Evolutionary conservation across 2,888 invertebrate species (phyloP).

Genomic region (Sarcophaga variegata): DNA sequence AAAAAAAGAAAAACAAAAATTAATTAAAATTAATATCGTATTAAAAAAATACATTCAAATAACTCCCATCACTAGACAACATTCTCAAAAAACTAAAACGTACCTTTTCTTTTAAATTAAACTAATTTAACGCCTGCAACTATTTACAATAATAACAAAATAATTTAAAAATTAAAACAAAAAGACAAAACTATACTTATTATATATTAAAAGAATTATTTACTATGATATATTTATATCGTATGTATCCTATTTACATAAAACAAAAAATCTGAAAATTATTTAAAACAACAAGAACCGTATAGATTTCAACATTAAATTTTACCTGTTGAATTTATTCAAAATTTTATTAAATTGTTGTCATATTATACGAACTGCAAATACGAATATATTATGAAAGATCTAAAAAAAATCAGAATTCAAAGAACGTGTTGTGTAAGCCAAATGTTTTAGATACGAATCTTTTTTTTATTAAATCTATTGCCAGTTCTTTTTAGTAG

Average conservation of each 20-base stretch:
- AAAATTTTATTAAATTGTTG: conserved; percentile 67
- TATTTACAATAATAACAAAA: conserved; percentile 10
- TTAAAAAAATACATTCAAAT: conserved; percentile 19
- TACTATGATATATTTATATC: conserved; percentile 29
- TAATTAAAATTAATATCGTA: conserved; percentile 28
- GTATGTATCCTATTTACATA: conserved; percentile 62
- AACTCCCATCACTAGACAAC: conserved; percentile 55
- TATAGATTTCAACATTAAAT: conserved; percentile 47
- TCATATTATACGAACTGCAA: conserved; percentile 32
- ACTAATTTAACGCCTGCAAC: conserved; percentile 58
- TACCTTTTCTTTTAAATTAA: conserved; percentile 58
- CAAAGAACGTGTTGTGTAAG: conserved; percentile 39
- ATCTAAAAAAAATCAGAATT: not conserved
- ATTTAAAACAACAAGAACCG: not conserved
- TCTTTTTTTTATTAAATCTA: not conserved
- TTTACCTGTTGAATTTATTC: conserved; percentile 62
- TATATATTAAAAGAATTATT: conserved; percentile 16
- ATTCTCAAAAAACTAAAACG: conserved; percentile 51
- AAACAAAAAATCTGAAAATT: conserved; percentile 1
- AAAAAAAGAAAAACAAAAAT: conserved; percentile 13
- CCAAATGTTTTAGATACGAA: conserved; percentile 49
- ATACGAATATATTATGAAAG: conserved; percentile 11
- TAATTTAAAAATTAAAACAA: conserved; percentile 29
- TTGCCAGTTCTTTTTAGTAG: conserved; percentile 3
- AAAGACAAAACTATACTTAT: conserved; percentile 10